Conservation (phyloP, 23 tunicate genomes). For the Trididemnum miniatum region DNA sequence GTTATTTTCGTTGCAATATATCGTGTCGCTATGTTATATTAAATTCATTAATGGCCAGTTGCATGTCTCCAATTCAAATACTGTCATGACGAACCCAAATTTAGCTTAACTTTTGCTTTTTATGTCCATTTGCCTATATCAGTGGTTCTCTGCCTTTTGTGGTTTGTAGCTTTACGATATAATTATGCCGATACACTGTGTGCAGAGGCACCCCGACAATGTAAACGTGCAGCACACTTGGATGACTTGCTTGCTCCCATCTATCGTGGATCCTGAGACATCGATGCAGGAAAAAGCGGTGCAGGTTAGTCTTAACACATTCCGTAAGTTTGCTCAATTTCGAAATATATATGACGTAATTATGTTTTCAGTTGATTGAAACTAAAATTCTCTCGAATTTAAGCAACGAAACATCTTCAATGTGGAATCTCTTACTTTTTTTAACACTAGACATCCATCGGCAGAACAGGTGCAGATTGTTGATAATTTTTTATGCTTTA, state of each 20-base stretch:
- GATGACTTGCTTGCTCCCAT: constrained; percentile 67
- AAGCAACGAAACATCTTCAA: constrained; percentile 11
- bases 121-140: no score
- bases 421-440: constrained; percentile 58
- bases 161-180: no score
- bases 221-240: constrained; percentile 42
- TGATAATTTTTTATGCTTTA: no score
- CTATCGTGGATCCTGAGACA: constrained; percentile 53
- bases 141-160: no score
- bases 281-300: constrained; percentile 71
- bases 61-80: no score
- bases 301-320: constrained; percentile 31
- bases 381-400: constrained; percentile 32
- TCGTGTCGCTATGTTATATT: no score
- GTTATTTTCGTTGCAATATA: no score
- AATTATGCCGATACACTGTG: no score
- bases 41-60: no score
- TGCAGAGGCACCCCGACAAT: constrained; percentile 36
- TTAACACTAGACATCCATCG: constrained; percentile 41
- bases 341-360: background rate
- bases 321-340: background rate
- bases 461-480: constrained; percentile 45
- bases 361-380: constrained; percentile 50
- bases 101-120: no score
- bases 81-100: no score